Evolutionary conservation across 92 coral and sea anemone genomes (phyloP).

Genomic region (Zoanthus solanderi): DNA sequence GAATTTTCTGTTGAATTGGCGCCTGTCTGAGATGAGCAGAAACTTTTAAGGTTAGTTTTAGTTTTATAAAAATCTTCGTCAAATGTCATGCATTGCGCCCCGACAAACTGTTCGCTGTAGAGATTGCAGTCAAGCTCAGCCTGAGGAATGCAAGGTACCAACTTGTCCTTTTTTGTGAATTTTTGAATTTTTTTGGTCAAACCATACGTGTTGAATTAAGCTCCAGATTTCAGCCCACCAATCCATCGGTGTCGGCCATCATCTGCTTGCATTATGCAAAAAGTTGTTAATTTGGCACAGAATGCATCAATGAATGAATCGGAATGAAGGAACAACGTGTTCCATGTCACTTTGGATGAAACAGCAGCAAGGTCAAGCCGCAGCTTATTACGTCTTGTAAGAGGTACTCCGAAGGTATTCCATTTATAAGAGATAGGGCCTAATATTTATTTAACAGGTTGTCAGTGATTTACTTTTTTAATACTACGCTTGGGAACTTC

Average conservation of each 20-base stretch:
- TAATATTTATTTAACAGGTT: neutral
- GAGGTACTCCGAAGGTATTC: conserved; percentile 78
- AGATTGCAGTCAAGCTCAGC: conserved; percentile 30
- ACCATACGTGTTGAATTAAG: conserved; percentile 38
- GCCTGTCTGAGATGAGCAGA: conserved; percentile 21
- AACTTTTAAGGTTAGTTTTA: conserved; percentile 33
- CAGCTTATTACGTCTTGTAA: conserved; percentile 57
- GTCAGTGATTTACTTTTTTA: conserved; percentile 10
- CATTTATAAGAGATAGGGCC: conserved; percentile 20
- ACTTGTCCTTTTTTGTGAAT: conserved; percentile 36
- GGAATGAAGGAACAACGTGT: conserved; percentile 28
- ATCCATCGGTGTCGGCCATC: conserved; percentile 37
- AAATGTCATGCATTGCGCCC: conserved; percentile 7
- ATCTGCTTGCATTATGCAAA: neutral
- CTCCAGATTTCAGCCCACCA: conserved; percentile 54
- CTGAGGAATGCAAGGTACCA: conserved; percentile 50
- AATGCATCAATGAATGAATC: conserved; percentile 23
- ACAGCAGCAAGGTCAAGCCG: conserved; percentile 47
- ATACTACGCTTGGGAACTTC: neutral
- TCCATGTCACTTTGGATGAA: conserved; percentile 45
- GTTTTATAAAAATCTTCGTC: conserved; percentile 2
- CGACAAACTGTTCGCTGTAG: neutral
- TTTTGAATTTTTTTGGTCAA: conserved; percentile 35
- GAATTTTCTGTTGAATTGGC: conserved; percentile 16
- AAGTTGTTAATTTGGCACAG: conserved; percentile 41